phyloP scores from a whole-genome alignment of 2,113 vertebrate species.

The Strix uralensis region DNA sequence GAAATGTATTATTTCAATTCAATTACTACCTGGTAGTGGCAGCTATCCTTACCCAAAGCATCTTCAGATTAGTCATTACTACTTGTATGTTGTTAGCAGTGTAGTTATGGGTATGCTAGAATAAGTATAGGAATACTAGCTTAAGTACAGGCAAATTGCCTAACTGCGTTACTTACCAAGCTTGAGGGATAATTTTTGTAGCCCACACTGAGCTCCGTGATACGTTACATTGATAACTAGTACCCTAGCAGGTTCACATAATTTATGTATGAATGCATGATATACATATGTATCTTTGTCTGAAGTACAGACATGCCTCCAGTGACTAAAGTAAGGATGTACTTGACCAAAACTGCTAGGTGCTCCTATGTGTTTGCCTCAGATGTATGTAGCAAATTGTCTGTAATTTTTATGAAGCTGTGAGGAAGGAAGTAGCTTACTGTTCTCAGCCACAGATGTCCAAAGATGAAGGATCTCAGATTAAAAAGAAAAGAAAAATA shows the following conservation, averaged over 20 bases:
- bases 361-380: not conserved
- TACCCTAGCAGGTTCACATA: not conserved
- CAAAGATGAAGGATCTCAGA: not conserved
- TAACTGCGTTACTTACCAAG: not conserved
- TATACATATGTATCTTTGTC: fast-evolving
- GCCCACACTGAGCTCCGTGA: not conserved
- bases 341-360: not conserved
- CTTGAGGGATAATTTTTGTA: not conserved
- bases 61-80: not conserved
- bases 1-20: not conserved
- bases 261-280: not conserved
- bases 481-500: not conserved
- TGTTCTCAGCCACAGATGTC: not conserved
- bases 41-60: not conserved
- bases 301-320: not conserved
- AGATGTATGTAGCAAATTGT: not conserved
- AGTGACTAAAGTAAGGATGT: not conserved
- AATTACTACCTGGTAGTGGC: not conserved
- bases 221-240: not conserved
- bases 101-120: not conserved
- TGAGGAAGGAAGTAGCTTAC: not conserved
- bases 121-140: not conserved
- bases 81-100: not conserved
- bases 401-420: not conserved
- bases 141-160: not conserved